phyloP scores from a whole-genome alignment of 2,113 vertebrate genomes.

The Pantherophis guttatus region DNA sequence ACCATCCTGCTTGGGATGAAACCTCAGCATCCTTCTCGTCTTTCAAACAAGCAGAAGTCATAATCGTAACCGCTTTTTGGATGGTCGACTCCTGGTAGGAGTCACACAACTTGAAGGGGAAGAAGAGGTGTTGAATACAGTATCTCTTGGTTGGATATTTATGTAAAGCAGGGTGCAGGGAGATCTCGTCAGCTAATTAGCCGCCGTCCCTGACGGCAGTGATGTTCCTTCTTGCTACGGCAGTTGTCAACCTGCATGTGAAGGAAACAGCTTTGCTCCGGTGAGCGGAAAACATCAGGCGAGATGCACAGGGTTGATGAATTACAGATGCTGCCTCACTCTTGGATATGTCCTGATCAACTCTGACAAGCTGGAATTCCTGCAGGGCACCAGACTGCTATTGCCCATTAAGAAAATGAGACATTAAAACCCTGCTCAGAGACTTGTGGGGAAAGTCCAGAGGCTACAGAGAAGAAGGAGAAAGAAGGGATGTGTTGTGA shows the following conservation, averaged over 20 bases:
- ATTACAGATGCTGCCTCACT: neutral
- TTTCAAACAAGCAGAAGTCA: neutral
- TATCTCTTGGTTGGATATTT: no score
- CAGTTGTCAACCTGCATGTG: neutral
- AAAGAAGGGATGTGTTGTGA: no score
- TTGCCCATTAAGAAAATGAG: neutral
- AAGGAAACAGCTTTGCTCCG: neutral
- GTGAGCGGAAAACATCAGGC: neutral
- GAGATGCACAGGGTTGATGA: neutral
- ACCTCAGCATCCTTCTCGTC: neutral
- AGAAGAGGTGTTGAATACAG: neutral
- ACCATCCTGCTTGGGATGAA: neutral
- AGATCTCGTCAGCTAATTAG: neutral
- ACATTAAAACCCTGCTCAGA: neutral
- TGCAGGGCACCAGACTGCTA: neutral
- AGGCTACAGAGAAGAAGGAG: neutral
- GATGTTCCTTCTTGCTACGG: neutral
- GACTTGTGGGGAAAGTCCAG: neutral
- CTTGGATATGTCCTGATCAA: neutral
- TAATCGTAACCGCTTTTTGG: neutral
- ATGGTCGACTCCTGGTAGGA: neutral
- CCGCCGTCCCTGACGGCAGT: neutral
- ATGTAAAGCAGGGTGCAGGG: neutral
- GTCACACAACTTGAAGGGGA: neutral
- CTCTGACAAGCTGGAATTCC: conserved; percentile 12